phyloP scores from a whole-genome alignment of 2,888 invertebrate genomes.

The Hanleya hanleyi region DNA sequence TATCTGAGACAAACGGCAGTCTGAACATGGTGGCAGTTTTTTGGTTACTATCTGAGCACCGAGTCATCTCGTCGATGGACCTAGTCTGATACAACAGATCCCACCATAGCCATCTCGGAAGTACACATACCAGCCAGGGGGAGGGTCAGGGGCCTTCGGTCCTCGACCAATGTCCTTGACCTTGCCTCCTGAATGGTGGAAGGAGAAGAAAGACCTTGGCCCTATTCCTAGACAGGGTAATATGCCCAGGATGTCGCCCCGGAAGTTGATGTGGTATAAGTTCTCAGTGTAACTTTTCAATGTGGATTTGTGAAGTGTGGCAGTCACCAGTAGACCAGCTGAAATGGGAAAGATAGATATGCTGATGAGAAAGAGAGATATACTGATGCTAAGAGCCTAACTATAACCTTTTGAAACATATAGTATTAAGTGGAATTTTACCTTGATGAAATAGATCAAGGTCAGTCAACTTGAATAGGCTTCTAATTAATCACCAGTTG shows the following conservation, averaged over 20 bases:
- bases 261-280: conserved; percentile 38
- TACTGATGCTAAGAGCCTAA: no score
- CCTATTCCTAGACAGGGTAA: conserved; percentile 48
- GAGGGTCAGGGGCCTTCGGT: not conserved
- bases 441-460: no score
- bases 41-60: no score
- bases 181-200: conserved; percentile 38
- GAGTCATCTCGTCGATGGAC: no score
- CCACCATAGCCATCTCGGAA: conserved; percentile 52
- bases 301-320: conserved; percentile 17
- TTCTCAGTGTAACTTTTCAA: conserved; percentile 40
- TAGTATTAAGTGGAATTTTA: no score
- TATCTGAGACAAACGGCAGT: no score
- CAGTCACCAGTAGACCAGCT: conserved; percentile 35
- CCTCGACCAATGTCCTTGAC: conserved; percentile 12
- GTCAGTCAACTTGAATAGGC: no score
- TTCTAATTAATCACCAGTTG: no score
- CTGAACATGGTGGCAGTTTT: no score
- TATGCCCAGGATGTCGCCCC: conserved; percentile 40
- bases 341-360: no score
- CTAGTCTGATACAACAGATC: not conserved
- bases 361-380: no score
- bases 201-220: conserved; percentile 44
- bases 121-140: conserved; percentile 44
- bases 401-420: no score